Evolutionary conservation across 1,140 invertebrate species (phyloP).

Genomic region (Sycobia sp.): DNA sequence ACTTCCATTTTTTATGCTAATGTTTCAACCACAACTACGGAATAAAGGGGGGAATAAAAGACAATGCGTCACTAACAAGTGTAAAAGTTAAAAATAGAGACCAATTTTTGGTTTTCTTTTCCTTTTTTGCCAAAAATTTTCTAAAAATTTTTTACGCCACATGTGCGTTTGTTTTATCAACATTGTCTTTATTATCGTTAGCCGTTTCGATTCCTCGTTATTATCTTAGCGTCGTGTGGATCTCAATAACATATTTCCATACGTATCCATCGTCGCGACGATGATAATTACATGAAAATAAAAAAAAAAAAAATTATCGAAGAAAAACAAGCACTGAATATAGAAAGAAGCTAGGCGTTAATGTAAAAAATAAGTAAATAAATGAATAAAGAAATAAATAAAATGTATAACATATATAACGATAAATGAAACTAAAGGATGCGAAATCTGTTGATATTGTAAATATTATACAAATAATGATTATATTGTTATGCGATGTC

Average conservation of each 20-base stretch:
- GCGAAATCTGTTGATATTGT: slow-evolving; percentile 60
- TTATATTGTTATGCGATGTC: slow-evolving; percentile 50
- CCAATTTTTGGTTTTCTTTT: slow-evolving; percentile 12
- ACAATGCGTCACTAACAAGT: slow-evolving; percentile 24
- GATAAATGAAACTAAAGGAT: slow-evolving; percentile 42
- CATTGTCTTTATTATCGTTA: too few species aligned
- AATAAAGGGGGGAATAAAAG: background rate
- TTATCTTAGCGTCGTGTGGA: too few species aligned
- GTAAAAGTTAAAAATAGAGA: too few species aligned
- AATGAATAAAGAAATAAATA: background rate
- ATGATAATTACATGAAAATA: slow-evolving; percentile 8
- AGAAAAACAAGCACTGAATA: too few species aligned
- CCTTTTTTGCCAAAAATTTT: too few species aligned
- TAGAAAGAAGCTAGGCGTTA: too few species aligned
- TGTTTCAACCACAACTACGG: too few species aligned
- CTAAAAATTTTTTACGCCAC: too few species aligned
- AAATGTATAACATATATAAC: slow-evolving; percentile 13
- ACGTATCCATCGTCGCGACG: too few species aligned
- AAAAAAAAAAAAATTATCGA: slow-evolving; percentile 12
- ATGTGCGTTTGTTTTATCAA: too few species aligned
- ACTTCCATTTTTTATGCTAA: too few species aligned
- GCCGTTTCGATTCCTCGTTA: slow-evolving; percentile 12
- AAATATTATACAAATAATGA: slow-evolving; percentile 59
- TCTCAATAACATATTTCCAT: too few species aligned
- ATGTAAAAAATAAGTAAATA: slow-evolving; percentile 24